Percentiles rank a stretch among this genome's conserved stretches.
Evolutionary conservation across 2,797 vertebrate species (phyloP).

Genomic region (Prunella strophiata): DNA sequence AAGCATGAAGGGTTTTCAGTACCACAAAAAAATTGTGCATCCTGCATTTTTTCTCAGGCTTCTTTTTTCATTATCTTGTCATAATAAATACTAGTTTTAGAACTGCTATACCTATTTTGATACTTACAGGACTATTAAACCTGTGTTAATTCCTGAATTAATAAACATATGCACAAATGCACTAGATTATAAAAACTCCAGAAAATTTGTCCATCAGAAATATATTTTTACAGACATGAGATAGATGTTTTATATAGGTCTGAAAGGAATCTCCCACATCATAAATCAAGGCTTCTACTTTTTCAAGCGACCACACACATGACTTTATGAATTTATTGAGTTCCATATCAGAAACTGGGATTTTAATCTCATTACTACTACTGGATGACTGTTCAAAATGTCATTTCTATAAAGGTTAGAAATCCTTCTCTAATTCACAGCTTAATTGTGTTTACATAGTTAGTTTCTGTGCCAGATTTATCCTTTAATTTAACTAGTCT

Average conservation of each 20-base stretch:
- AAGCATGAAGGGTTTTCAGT: constrained; percentile 22
- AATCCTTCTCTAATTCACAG: neutral
- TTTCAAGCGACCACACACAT: neutral
- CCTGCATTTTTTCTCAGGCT: neutral
- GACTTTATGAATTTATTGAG: neutral
- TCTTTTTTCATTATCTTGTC: constrained; percentile 4
- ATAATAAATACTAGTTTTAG: constrained; percentile 59
- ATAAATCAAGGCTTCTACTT: neutral
- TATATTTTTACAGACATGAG: neutral
- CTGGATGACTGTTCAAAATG: neutral
- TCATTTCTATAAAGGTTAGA: neutral
- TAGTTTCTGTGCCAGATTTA: neutral
- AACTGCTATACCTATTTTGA: constrained; percentile 41
- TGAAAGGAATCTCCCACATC: neutral
- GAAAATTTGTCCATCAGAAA: neutral
- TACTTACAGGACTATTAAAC: constrained; percentile 59
- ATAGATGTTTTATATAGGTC: neutral
- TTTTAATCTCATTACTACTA: neutral
- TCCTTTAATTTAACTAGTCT: neutral
- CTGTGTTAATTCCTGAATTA: constrained; percentile 31
- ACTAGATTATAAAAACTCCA: constrained; percentile 13
- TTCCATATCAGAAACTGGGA: neutral
- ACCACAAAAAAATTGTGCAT: constrained; percentile 34
- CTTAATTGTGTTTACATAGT: neutral
- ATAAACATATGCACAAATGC: constrained; percentile 9